Percentiles rank a stretch among this genome's conserved stretches.
Conservation (phyloP, 2,113 vertebrate species). For the Podilymbus podiceps region DNA sequence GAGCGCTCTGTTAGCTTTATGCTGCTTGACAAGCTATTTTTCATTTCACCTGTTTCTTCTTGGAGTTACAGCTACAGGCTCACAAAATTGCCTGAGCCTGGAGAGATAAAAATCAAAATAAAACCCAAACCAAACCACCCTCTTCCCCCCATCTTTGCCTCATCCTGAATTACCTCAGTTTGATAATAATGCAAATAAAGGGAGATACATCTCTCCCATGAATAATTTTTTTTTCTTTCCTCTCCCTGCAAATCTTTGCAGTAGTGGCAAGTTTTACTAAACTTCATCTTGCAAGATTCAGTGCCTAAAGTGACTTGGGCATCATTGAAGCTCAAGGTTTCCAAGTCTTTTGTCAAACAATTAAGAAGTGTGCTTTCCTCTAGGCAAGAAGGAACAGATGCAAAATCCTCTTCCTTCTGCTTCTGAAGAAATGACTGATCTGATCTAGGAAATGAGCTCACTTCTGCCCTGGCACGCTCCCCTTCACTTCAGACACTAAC, state of each 20-base stretch:
- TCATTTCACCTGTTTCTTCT: not conserved
- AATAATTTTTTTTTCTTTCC: not conserved
- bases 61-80: not conserved
- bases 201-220: not conserved
- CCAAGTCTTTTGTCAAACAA: not conserved
- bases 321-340: not conserved
- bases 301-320: not conserved
- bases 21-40: not conserved
- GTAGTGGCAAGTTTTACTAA: not conserved
- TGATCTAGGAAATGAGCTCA: slow-evolving; percentile 9
- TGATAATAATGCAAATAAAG: not conserved
- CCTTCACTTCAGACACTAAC: not conserved
- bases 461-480: not conserved
- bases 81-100: not conserved
- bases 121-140: not conserved
- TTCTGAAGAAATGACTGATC: slow-evolving; percentile 18
- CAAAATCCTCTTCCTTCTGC: not conserved
- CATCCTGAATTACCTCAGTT: not conserved
- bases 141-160: not conserved
- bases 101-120: not conserved
- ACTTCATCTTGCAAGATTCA: not conserved
- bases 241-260: not conserved
- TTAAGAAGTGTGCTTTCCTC: not conserved
- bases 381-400: not conserved
- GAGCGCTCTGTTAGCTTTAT: not conserved